Evolutionary conservation across 2,113 vertebrate species (phyloP).

Genomic region (Semnornis frantzii): DNA sequence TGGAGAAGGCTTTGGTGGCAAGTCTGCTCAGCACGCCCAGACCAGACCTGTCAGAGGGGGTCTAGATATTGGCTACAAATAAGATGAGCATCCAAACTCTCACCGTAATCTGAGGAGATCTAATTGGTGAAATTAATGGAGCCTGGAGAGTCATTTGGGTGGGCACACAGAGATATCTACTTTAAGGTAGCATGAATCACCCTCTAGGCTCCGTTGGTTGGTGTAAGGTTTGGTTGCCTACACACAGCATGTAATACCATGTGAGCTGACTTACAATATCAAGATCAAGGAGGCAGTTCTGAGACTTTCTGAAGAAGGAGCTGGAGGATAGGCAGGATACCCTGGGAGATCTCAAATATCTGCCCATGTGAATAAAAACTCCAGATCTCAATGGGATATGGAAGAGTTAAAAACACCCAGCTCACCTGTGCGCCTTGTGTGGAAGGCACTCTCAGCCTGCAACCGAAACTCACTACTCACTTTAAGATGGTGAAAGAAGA

Average conservation of each 20-base stretch:
- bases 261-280: background rate
- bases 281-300: background rate
- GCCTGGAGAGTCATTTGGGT: background rate
- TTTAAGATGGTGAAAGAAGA: background rate
- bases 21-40: fast-evolving
- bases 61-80: fast-evolving
- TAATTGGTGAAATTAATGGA: background rate
- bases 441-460: background rate
- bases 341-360: background rate
- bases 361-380: background rate
- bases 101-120: background rate
- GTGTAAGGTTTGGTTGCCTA: background rate
- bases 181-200: background rate
- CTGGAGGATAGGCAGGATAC: background rate
- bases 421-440: background rate
- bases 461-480: background rate
- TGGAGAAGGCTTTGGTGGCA: background rate
- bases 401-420: background rate
- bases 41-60: background rate
- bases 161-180: background rate
- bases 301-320: background rate
- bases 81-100: fast-evolving
- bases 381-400: background rate
- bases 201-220: background rate
- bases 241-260: fast-evolving